phyloP scores from a whole-genome alignment of 92 coral and sea anemone species.

The Porites lobata region DNA sequence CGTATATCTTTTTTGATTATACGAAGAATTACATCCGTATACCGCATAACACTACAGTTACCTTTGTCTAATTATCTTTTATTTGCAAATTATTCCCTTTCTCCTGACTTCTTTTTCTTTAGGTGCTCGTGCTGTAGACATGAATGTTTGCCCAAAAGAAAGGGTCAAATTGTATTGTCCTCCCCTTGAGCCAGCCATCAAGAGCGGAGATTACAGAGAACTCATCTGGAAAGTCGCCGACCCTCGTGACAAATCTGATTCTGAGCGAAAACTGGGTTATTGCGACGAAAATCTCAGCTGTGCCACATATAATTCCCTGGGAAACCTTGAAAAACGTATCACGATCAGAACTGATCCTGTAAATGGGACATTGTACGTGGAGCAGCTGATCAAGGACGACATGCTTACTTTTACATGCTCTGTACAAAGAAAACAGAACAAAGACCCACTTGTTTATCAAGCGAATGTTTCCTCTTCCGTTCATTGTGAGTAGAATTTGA shows the following conservation, averaged over 20 bases:
- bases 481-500: background rate
- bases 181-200: background rate
- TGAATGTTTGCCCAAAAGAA: background rate
- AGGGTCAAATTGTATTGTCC: background rate
- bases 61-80: too few species aligned
- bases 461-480: background rate
- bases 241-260: too few species aligned
- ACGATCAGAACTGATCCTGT: background rate
- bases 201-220: background rate
- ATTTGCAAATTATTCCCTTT: background rate
- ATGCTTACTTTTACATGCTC: background rate
- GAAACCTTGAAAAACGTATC: background rate
- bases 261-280: background rate
- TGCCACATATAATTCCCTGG: background rate
- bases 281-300: background rate
- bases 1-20: too few species aligned
- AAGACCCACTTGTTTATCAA: background rate
- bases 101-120: background rate
- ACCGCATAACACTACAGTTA: too few species aligned
- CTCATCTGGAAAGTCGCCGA: background rate
- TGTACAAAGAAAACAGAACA: background rate
- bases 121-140: background rate
- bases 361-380: background rate
- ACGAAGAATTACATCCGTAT: too few species aligned
- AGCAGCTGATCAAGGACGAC: background rate